Evolutionary conservation across 2,888 invertebrate species (phyloP).

Genomic region (Epistrophe eligans): DNA sequence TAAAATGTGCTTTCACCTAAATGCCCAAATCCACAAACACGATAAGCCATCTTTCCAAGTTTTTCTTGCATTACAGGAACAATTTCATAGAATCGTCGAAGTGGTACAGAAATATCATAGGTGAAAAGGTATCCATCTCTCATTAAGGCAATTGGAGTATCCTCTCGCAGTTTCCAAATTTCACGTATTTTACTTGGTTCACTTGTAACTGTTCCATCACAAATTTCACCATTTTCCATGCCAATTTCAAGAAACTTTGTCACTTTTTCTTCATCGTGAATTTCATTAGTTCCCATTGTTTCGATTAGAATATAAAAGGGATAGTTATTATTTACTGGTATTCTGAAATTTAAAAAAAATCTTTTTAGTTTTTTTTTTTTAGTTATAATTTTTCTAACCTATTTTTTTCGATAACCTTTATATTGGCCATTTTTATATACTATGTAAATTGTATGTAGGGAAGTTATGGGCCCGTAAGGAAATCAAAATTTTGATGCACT

Average conservation of each 20-base stretch:
- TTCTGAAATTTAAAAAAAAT: too few species aligned
- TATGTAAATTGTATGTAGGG: too few species aligned
- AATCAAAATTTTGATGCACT: too few species aligned
- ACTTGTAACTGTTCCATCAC: slow-evolving; percentile 94
- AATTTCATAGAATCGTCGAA: slow-evolving; percentile 92
- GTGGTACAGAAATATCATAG: slow-evolving; percentile 96
- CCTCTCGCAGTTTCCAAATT: slow-evolving; percentile 95
- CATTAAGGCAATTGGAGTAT: slow-evolving; percentile 90
- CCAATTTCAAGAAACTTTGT: slow-evolving; percentile 90
- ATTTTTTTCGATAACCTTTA: too few species aligned
- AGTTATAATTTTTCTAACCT: too few species aligned
- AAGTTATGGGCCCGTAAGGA: too few species aligned
- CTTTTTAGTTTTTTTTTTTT: too few species aligned
- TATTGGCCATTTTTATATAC: too few species aligned
- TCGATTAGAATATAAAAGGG: slow-evolving; percentile 95
- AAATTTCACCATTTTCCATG: slow-evolving; percentile 89
- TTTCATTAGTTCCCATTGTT: slow-evolving; percentile 92
- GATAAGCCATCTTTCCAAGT: slow-evolving; percentile 87
- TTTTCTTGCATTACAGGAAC: slow-evolving; percentile 89
- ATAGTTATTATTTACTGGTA: slow-evolving; percentile 87
- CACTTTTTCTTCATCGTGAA: slow-evolving; percentile 95
- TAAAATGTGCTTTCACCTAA: slow-evolving; percentile 87
- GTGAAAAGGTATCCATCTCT: slow-evolving; percentile 96
- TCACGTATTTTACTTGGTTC: slow-evolving; percentile 92
- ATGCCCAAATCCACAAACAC: slow-evolving; percentile 96